Evolutionary conservation across 1,140 invertebrate genomes (phyloP).

Genomic region (Drosophila insularis): DNA sequence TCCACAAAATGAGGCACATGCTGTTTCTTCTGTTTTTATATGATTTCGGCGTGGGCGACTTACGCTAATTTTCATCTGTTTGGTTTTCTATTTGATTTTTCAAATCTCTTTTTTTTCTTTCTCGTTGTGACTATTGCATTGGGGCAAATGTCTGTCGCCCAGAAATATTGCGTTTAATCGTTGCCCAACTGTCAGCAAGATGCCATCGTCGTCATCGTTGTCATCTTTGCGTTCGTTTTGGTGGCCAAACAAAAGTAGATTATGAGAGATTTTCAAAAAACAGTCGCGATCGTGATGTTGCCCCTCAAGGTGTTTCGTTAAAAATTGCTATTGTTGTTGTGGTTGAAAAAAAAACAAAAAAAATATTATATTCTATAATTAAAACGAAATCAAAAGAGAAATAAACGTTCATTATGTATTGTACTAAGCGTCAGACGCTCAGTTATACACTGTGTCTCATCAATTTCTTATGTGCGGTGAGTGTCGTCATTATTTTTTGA

Average conservation of each 20-base stretch:
- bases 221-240: conserved; percentile 2
- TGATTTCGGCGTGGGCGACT: conserved; percentile 48
- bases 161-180: conserved; percentile 47
- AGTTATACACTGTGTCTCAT: conserved; percentile 58
- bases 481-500: conserved; percentile 33
- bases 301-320: conserved; percentile 64
- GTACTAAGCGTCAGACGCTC: conserved; percentile 52
- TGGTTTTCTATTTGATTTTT: conserved; percentile 56
- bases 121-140: conserved; percentile 53
- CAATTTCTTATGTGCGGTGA: conserved; percentile 66
- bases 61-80: conserved; percentile 63
- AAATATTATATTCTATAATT: conserved; percentile 2
- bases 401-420: conserved; percentile 53
- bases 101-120: conserved; percentile 8
- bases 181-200: conserved; percentile 41
- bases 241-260: conserved; percentile 65
- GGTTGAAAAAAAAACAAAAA: conserved; percentile 16
- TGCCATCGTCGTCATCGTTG: conserved; percentile 25
- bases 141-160: conserved; percentile 37
- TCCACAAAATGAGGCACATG: conserved; percentile 40
- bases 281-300: conserved; percentile 50
- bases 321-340: conserved; percentile 10
- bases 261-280: conserved; percentile 46
- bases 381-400: conserved; percentile 6
- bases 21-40: conserved; percentile 32